Evolutionary conservation across 2,113 vertebrate species (phyloP), one percentile per base, ranked within the genome.

Genomic region (Notothenia coriiceps): DNA sequence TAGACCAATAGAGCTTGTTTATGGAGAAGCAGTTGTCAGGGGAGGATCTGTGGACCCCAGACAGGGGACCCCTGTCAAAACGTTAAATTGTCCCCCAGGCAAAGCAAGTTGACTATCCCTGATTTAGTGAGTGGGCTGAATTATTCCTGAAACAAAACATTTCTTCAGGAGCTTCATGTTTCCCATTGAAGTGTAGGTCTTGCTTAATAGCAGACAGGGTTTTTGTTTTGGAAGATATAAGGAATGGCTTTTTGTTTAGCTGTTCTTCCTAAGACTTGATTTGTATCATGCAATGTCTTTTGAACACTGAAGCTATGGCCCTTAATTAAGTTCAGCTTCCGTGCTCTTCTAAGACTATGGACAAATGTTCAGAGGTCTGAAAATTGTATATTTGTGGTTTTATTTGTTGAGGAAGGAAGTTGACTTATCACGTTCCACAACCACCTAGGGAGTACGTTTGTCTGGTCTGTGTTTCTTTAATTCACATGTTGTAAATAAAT

Each of bases 291-390:
- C 1, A 40, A 52, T 15, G 29, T 44, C 4, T 40, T 40, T 40
- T 6, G 6, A 49, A 60, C 10, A 46, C 10, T 18, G 22, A 25
- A 49, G 17, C 13, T 6, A 0, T n/a, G 5, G 10, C 6, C 14
- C 71, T 61, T 33, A 60, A 74, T 70, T 49, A 56, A 43, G 18
- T 46, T 18, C 20, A 49, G 33, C 50, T 82, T 72, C 15, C 55
- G 47, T 72, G 5, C 17, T 66, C 10, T n/a, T 56, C 0, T 63
- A 61, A 57, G 43, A 59, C 74, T 8, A 46, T 29, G 50, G 35
- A 40, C 15, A 67, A 56, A 2, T 14, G 47, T 18, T 43, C 46
- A 33, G 14, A 22, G 5, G 57, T 62, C 29, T 72, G 63, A 73
- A 68, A 68, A 46, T 68, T 20, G 52, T 25, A 6, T 33, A 10